Base-by-base conservation (phyloP, 2,888 invertebrate species). In the Sphaeridia pumilis region DNA sequence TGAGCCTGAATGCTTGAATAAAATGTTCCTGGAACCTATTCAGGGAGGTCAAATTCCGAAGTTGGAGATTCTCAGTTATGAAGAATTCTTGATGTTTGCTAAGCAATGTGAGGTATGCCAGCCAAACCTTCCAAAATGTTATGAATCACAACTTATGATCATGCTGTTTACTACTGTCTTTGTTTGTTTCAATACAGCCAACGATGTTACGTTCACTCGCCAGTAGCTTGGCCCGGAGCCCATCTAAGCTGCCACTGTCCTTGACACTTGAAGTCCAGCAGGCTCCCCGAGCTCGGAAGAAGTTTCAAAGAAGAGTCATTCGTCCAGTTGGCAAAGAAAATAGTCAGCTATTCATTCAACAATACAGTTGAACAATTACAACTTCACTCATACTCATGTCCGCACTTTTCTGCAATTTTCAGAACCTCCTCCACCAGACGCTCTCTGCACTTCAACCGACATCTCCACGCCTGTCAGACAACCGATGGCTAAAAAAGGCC, bases 261-360 rank as follows among this genome's bases (percentile, higher is more conserved):
- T 46, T 52, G 7, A n/a, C n/a, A n/a, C n/a, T n/a, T n/a, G 36
- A 46, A 38, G 52, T 46, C 4, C 46, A 52, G 21, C 46, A 38
- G 1, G 52, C 52, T 14, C 52, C 52, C 1, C 45, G 46, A 38
- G 17, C 27, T 22, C 35, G 46, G 3, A 46, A 35, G 25, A 52
- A 52, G 35, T 52, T 52, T 27, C 46, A 52, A 17, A 25, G 46
- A 4, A 21, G 52, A 10, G 46, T 46, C 20, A 46, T 41, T 10
- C 36, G 52, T 2, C 25, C 35, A 38, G 7, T 20, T 17, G 38
- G 17, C 5, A 38, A 38, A 38, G 38, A 38, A 38, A 38, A 38
- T 20, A 38, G 31, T 31, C 7, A 10, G 31, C 14, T 31, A 31
- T 31, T 31, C 10, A 31, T n/a, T n/a, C n/a, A n/a, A n/a, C n/a